Evolutionary conservation across 2,113 vertebrate genomes (phyloP), one percentile per base, ranked within the genome.

Genomic region (Lepus timidus): DNA sequence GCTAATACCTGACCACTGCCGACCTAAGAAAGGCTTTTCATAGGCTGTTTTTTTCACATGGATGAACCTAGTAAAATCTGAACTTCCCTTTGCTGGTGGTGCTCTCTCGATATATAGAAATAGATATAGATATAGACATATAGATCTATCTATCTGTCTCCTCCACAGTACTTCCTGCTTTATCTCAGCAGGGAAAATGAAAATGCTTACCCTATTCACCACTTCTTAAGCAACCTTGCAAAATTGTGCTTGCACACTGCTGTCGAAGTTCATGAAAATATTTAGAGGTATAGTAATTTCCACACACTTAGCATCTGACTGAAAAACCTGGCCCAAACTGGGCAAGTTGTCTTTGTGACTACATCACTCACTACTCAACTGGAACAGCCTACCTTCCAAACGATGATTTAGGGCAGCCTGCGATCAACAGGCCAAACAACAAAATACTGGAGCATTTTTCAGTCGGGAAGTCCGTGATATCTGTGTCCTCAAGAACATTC

Each of bases 231-330:
- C 23, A 90, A 61, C 25, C 29, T 73, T 85, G 14, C 27, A 52
- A 94, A 73, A 82, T 3, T 29, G 25, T 55, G 75, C 73, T 79
- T 93, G 13, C 9, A 90, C 39, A 82, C 52, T 55, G 70, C 61
- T 84, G 61, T 36, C 67, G 52, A 91, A 84, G 17, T 75, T 84
- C 25, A 74, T 91, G 68, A 92, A 87, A 84, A 44, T 49, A 90
- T 68, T 64, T 44, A 70, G 10, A 44, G n/a, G 22, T 33, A 0
- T 1, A 68, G 6, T 70, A 44, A 64, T 80, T 71, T 90, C 51
- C 61, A 88, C 12, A 88, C 31, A 19, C 49, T 87, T 62, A 83
- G 44, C 29, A 91, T 52, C 25, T 61, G 51, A 51, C 55, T 22
- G 6, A n/a, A 58, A 61, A 23, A 29, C 88, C 16, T 78, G 55